Base-by-base conservation (phyloP, 2,888 invertebrate genomes). In the Polydesmus complanatus region DNA sequence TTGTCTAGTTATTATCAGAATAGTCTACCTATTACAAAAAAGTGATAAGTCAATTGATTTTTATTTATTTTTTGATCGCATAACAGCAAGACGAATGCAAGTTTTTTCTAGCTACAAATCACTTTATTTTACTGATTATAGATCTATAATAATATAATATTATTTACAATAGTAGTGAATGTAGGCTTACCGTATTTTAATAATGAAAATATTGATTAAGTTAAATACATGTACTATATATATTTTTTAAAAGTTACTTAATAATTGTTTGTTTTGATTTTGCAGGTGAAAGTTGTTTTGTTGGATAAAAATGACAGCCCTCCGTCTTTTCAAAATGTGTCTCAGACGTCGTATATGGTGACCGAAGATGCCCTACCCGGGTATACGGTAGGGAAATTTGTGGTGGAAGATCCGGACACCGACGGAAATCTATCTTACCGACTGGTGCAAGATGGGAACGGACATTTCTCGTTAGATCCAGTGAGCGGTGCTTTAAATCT, bases 291-390 rank as follows among this genome's bases (percentile, higher is more conserved):
- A 74, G 83, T 94, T 67, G 83, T 82, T 61, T 85, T 94, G 58
- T 74, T 88, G 73, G 95, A 95, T 77, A 87, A 86, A 75, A 95
- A 95, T 74, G 95, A 95, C 78, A 91, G 89, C 70, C 91, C 93
- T n/a, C 95, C 95, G 2, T 82, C 84, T 60, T 90, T 91, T 78
- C 82, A 82, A 68, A 82, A 84, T 65, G 55, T 54, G 11, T 81
- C 84, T 47, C 85, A 85, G 19, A 77, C 84, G 68, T 80, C 81
- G 56, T 87, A 84, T 73, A 79, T 81, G 61, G 85, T 91, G 1
- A 89, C 90, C 1, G 92, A 93, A 73, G 91, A 92, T 72, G 79
- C 89, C 63, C 84, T 87, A 48, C 84, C 86, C 1, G 90, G 89
- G 5, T 85, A 88, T 69, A 75, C 81, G 48, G 84, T 93, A 63